A percentile compares a stretch with the other conserved stretches of the same genome.
These are phyloP conservation scores for Bradypus variegatus DNA, from an alignment of 2,797 vertebrate species.

Conservation along the genomic window DNA sequence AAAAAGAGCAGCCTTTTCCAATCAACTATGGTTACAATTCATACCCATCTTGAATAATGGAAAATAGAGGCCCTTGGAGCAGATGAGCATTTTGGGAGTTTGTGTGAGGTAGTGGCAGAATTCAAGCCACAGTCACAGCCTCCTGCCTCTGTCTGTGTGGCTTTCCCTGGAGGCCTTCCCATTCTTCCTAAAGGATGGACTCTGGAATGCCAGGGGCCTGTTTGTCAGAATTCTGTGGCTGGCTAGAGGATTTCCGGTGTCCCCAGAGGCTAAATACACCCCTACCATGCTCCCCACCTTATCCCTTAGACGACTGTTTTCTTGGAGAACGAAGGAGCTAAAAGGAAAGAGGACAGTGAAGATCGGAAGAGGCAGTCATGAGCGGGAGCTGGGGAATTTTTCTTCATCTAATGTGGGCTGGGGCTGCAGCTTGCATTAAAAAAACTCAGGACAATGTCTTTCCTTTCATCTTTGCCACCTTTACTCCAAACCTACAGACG, in stretches of 20 bases:
- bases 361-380: background rate
- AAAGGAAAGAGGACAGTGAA: background rate
- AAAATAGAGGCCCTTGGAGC: background rate
- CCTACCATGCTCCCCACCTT: background rate
- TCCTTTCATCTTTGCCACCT: slow-evolving; percentile 10
- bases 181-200: background rate
- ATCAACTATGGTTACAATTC: background rate
- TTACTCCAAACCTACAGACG: background rate
- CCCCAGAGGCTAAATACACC: background rate
- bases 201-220: background rate
- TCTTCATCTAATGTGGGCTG: background rate
- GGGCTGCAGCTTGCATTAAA: background rate
- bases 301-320: background rate
- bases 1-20: background rate
- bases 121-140: background rate
- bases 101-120: background rate
- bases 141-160: background rate
- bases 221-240: background rate
- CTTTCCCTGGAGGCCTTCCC: background rate
- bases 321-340: background rate
- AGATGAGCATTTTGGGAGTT: background rate
- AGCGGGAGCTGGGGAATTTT: background rate
- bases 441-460: background rate
- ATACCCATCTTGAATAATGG: background rate
- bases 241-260: too few species aligned